Evolutionary conservation across 1,140 invertebrate genomes (phyloP).

Genomic region (Eufriesea mexicana): DNA sequence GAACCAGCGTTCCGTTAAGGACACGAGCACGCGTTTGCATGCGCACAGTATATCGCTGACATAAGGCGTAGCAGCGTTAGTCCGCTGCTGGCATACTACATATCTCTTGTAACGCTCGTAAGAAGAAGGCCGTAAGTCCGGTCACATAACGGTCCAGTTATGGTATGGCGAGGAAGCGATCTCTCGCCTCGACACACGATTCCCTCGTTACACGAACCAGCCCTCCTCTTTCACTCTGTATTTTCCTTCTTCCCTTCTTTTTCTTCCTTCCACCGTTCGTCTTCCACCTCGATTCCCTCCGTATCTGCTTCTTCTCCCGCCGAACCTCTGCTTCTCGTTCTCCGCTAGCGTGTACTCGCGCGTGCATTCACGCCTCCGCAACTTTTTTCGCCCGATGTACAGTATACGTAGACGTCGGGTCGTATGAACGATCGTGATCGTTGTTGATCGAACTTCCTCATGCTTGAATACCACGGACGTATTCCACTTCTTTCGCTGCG

Average conservation of each 20-base stretch:
- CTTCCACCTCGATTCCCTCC: background rate
- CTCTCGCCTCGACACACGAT: constrained; percentile 70
- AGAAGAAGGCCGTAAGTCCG: constrained; percentile 73
- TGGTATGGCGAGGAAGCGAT: constrained; percentile 76
- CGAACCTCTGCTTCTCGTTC: background rate
- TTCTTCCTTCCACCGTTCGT: background rate
- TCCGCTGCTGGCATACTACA: constrained; percentile 33
- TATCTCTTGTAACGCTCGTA: constrained; percentile 46
- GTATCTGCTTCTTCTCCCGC: background rate
- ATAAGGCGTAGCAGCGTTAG: constrained; percentile 42
- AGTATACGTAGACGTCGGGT: constrained; percentile 7
- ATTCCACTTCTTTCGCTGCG: constrained; percentile 1
- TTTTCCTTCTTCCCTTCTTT: constrained; percentile 21
- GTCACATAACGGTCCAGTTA: constrained; percentile 81
- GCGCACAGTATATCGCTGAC: constrained; percentile 30
- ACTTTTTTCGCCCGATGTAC: background rate
- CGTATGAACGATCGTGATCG: constrained; percentile 42
- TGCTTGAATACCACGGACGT: background rate
- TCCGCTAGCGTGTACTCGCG: constrained; percentile 5
- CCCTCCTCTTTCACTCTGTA: constrained; percentile 25
- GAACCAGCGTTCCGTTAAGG: constrained; percentile 52
- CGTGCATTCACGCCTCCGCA: constrained; percentile 41
- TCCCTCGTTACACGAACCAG: constrained; percentile 67
- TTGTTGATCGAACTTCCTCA: constrained; percentile 14
- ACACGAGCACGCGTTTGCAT: constrained; percentile 37